These are phyloP conservation scores for Drosophila pseudoobscura DNA, from an alignment of 1,140 invertebrate species.

Conservation along the genomic window DNA sequence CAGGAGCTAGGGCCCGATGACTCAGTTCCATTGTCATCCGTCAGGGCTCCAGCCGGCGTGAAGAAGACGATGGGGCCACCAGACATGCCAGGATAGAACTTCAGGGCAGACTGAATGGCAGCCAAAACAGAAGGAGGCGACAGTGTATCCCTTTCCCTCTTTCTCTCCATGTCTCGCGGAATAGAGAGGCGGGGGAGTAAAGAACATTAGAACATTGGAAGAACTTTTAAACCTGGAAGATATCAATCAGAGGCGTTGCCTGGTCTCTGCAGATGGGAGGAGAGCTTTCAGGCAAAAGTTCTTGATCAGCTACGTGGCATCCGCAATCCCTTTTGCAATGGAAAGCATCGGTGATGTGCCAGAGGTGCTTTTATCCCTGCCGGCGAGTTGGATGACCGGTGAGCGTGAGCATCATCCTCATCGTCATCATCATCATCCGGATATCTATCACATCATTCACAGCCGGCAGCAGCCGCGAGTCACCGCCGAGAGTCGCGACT, in stretches of 20 bases:
- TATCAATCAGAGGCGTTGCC: background rate
- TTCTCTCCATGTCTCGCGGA: background rate
- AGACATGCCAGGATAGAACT: conserved; percentile 36
- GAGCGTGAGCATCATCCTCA: conserved; percentile 6
- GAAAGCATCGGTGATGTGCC: no score
- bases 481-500: conserved; percentile 31
- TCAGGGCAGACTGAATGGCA: conserved; percentile 67
- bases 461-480: conserved; percentile 19
- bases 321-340: no score
- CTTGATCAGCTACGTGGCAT: no score
- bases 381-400: conserved; percentile 19
- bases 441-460: conserved; percentile 64
- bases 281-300: no score
- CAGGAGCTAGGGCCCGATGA: conserved; percentile 43
- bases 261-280: no score
- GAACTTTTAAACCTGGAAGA: background rate
- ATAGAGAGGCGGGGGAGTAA: background rate
- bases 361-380: background rate
- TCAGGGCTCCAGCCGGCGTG: conserved; percentile 55
- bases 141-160: background rate
- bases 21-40: conserved; percentile 67
- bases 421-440: conserved; percentile 27
- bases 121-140: conserved; percentile 43
- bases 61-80: conserved; percentile 30
- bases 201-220: background rate